Base-by-base conservation (phyloP, 2,888 invertebrate species). In the Polydrusus tereticollis region DNA sequence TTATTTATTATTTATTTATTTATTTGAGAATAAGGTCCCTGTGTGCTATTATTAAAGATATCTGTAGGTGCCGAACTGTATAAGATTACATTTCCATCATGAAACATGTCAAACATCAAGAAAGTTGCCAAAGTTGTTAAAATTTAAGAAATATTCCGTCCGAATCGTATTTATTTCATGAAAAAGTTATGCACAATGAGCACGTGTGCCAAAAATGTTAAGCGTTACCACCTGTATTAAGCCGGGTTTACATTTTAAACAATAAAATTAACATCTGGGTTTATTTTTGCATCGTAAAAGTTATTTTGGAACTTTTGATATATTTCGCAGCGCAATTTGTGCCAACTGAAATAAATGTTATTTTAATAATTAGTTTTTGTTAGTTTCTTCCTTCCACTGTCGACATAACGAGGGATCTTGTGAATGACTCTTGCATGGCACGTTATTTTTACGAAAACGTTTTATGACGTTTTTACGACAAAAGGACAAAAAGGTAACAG, bases 211-310 rank as follows among this genome's bases (percentile, higher is more conserved):
- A 59, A 59, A 8, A 59, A 59, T 43, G 21, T 63, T 63, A 63
- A 63, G 47, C 47, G 62, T 29, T 47, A 29, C 77, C 77, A 77
- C 77, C 77, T 77, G 77, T 77, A 77, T 66, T 55, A 59, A 67
- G 68, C 68, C 55, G 55, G 63, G 73, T 73, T 63, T 47, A 74
- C 72, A 73, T 63, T 58, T 60, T 60, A 63, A 74, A 73, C 75
- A 65, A 77, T 75, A 62, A 72, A 72, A 69, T 52, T 65, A 66
- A 73, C 75, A 72, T 74, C 65, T 72, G 72, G 66, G 55, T 64
- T 41, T 76, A 76, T 75, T 77, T 73, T 72, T 72, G 70, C 68
- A 73, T 64, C 65, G 70, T 73, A 63, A 75, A 52, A 75, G 75
- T 73, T 76, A 76, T 77, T 77, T 76, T 72, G 26, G 69, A 72